Evolutionary conservation across 2,113 vertebrate species (phyloP).

Genomic region (Colossoma macropomum): DNA sequence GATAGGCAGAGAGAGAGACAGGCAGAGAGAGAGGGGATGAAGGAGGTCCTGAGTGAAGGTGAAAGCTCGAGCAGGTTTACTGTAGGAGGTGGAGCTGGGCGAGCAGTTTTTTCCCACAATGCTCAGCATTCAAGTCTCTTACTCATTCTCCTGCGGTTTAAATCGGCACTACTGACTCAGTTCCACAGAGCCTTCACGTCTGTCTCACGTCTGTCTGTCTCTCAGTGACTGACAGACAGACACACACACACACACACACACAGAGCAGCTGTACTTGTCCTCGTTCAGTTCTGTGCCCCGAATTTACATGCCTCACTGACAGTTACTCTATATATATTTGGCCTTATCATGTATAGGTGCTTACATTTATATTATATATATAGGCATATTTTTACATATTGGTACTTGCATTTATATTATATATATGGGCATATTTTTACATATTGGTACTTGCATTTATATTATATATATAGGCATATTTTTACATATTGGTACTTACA

Average conservation of each 20-base stretch:
- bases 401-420: too few relatives aligned
- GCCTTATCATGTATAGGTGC: too few relatives aligned
- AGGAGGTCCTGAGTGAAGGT: neutral
- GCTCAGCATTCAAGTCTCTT: slow-evolving; percentile 20
- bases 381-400: too few relatives aligned
- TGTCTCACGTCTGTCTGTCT: neutral
- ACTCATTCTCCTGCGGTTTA: neutral
- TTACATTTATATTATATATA: too few relatives aligned
- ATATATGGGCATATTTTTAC: too few relatives aligned
- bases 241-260: slow-evolving; percentile 42
- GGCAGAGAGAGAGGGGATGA: neutral
- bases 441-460: too few relatives aligned
- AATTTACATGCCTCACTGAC: neutral
- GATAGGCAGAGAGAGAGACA: too few relatives aligned
- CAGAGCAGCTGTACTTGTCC: slow-evolving; percentile 61
- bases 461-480: too few relatives aligned
- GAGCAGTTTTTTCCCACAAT: slow-evolving; percentile 9
- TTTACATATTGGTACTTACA: too few relatives aligned
- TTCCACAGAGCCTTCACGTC: slow-evolving; percentile 28
- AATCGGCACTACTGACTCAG: too few relatives aligned
- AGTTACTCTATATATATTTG: neutral
- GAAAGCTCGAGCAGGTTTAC: neutral
- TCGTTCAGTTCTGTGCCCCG: slow-evolving; percentile 61
- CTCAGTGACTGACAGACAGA: slow-evolving; percentile 20
- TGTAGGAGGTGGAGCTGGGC: neutral